Evolutionary conservation across 2,797 vertebrate species (phyloP).

Genomic region (Gallirallus australis): DNA sequence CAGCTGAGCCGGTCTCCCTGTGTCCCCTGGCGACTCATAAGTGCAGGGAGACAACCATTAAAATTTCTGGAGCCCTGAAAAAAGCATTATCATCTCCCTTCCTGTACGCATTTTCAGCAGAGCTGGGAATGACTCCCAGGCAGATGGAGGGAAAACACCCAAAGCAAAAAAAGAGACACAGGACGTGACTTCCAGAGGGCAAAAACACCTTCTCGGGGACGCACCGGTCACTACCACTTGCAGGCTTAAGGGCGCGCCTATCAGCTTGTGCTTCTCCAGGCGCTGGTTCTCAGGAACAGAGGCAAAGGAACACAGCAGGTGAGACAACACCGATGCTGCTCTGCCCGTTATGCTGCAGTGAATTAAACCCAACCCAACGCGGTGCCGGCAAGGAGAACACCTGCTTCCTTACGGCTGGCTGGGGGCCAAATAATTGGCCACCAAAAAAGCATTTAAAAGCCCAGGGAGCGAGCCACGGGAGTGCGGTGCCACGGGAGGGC

Average conservation of each 20-base stretch:
- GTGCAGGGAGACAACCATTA: background rate
- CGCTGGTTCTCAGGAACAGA: background rate
- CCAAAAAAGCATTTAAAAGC: no score
- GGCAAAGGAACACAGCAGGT: background rate
- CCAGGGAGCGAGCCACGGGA: no score
- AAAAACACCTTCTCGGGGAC: background rate
- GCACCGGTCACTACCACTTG: fast-evolving
- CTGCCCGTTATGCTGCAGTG: no score
- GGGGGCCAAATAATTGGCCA: no score
- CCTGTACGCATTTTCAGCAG: background rate
- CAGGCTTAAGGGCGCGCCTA: background rate
- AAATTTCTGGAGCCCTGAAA: background rate
- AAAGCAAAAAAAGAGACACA: background rate
- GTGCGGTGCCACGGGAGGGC: no score
- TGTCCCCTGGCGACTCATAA: background rate
- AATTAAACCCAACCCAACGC: no score
- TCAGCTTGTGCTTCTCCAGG: background rate
- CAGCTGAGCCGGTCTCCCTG: background rate
- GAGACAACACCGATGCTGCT: no score
- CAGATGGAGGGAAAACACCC: fast-evolving
- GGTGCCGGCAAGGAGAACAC: no score
- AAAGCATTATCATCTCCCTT: background rate
- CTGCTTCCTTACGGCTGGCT: no score
- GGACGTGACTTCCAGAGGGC: background rate
- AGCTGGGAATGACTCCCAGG: background rate